These are phyloP conservation scores for Cyprinodon brontotheroides DNA, from an alignment of 2,113 vertebrate species.

Conservation along the genomic window DNA sequence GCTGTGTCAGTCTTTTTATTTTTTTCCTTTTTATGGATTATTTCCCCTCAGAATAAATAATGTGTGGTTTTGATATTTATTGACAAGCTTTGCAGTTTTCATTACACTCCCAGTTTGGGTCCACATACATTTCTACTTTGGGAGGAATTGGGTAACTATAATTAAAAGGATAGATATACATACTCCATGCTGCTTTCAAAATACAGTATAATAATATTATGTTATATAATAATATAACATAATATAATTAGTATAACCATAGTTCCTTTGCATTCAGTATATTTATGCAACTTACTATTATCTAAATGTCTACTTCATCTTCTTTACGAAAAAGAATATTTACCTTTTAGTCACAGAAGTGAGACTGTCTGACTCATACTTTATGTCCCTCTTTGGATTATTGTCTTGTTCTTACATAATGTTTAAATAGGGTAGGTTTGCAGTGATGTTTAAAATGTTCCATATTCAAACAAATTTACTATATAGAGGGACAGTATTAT, in stretches of 20 bases:
- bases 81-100: neutral
- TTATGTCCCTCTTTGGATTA: neutral
- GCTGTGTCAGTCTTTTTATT: neutral
- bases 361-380: neutral
- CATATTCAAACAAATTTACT: no score
- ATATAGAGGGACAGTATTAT: no score
- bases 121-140: constrained; percentile 23
- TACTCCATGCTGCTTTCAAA: constrained; percentile 32
- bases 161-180: constrained; percentile 60
- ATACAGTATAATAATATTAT: neutral
- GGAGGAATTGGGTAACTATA: constrained; percentile 44
- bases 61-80: neutral
- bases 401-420: neutral
- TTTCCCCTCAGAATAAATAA: no score
- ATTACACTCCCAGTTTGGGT: constrained; percentile 11
- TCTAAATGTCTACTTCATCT: constrained; percentile 1
- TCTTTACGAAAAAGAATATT: neutral
- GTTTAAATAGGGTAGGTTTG: neutral
- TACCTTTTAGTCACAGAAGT: neutral
- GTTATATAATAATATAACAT: no score
- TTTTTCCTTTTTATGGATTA: constrained; percentile 5
- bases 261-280: no score
- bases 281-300: neutral
- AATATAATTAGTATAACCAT: no score
- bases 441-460: neutral